Base-by-base conservation (phyloP, 2,797 vertebrate genomes). In the Clarias laeviceps region DNA sequence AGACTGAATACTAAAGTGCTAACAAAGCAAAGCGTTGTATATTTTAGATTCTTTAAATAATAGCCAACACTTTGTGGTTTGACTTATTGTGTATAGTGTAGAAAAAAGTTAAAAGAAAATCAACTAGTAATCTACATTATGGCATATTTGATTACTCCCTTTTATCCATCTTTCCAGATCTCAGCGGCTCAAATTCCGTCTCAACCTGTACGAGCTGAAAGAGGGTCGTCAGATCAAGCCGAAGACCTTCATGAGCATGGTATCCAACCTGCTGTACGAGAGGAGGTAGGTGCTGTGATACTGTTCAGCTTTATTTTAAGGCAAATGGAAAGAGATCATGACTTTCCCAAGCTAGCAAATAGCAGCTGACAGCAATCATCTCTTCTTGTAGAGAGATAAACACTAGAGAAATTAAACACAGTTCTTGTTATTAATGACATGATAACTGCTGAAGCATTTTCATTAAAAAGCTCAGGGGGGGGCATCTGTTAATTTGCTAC, bases 161-260 rank as follows among this genome's bases (percentile, higher is more conserved):
- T 64, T 54, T 14, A n/a, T 4, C 74, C 82, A 1, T 85, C 4
- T 1, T 88, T 57, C 17, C 85, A 99, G 98, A 69, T 92, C 98
- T 64, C 98, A 99, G 93, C 96, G 98, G 17, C 95, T 99, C 80
- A 99, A 98, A 93, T 99, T 99, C 93, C 93, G 98, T 87, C 93
- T 99, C 84, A 99, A 99, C 84, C 95, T 99, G 54, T 99, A 99
- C 0, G 98, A 99, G 90, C 94, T 99, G 91, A 99, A 99, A 92
- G 98, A 99, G 83, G 98, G 98, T 5, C 96, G 98, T 87, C 98
- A 98, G 93, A 99, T 99, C 94, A 99, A 99, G 74, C 98, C 98
- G 0, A 97, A 98, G 89, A 99, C 98, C 4, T 98, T 99, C 84
- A 99, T 99, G 98, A 99, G 98, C 93, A 99, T 99, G 98, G 98